Base-by-base conservation (phyloP, 2,797 vertebrate genomes). In the Distichodus sexfasciatus region DNA sequence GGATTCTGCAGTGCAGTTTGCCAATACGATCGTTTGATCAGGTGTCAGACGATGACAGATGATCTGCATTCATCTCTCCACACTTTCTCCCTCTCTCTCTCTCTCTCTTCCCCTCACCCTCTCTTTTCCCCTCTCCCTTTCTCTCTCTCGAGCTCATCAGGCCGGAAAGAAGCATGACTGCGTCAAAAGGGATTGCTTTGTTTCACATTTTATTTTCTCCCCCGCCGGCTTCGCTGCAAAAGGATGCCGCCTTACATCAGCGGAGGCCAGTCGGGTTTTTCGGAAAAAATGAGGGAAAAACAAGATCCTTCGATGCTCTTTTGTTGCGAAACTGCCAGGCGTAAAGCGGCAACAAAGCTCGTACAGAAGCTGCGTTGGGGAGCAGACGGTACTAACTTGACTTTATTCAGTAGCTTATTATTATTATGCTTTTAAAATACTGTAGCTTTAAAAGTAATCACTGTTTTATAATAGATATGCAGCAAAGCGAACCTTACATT, bases 21-120 rank as follows among this genome's bases (percentile, higher is more conserved):
- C 85, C 87, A 89, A 82, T 76, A 81, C 76, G 76, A 79, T 82
- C 84, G 86, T 90, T 84, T 91, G 86, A 89, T 90, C 84, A 75
- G 65, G 68, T 70, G 86, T 87, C 87, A 88, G 83, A 80, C 85
- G 86, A 86, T 87, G 87, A 87, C 84, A 83, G 85, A 81, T 79
- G 74, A 88, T 86, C 83, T 85, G 82, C 86, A 85, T 88, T 86
- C 85, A 87, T 85, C 85, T 79, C 76, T 64, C 78, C 2, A 40
- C 72, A 80, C 79, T 78, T 57, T 61, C 21, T 44, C 10, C 19
- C 11, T 21, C 14, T 3, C 19, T 5, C 0, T 48, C 54, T 40
- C 40, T 29, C 46, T 74, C 48, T 33, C 26, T 63, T 43, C 14
- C n/a, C n/a, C n/a, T n/a, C n/a, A n/a, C n/a, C 78, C 2, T 40